Base-by-base conservation (phyloP, 2,113 vertebrate species). In the Gobio gobio region DNA sequence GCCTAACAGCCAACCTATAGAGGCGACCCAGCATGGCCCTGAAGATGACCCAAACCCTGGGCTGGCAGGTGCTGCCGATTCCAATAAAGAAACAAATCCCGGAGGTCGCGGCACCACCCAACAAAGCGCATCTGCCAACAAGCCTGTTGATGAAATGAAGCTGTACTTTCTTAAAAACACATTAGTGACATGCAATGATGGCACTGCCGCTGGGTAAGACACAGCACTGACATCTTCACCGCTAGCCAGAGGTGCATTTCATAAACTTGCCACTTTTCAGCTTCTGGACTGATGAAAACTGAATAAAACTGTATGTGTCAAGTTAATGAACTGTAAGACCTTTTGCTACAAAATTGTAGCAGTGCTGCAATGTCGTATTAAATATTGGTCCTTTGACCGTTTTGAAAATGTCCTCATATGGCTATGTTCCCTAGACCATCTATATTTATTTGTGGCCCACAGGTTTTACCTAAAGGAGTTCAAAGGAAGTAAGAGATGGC, bases 401-500 rank as follows among this genome's bases (percentile, higher is more conserved):
- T 83, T 82, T 18, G 74, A 64, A 70, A 84, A 66, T 70, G 68
- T 85, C 82, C 82, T 47, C 82, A 63, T 80, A 88, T 86, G 64
- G 82, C n/a, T 83, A 66, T 83, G 85, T 45, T 63, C 26, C 83
- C 75, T 84, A 29, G 45, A 72, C 40, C 77, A 78, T 85, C 75
- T 83, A 81, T 88, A 12, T 87, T 91, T 90, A 89, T 92, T 92
- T 92, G 83, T 87, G 87, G 64, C 91, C 87, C 76, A 18, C 87
- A 95, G 94, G 83, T 94, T 93, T 89, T 93, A 94, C 91, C 91
- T 95, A 72, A 94, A 94, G 87, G 95, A 94, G 89, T 90, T 92
- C 88, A 95, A 94, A 94, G 91, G 92, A 89, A 96, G 91, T 89
- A 96, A 93, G 85, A 90, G 92, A 85, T 94, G 94, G 93, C 90